phyloP scores from a whole-genome alignment of 2,797 vertebrate species.

The Borostomias antarcticus region DNA sequence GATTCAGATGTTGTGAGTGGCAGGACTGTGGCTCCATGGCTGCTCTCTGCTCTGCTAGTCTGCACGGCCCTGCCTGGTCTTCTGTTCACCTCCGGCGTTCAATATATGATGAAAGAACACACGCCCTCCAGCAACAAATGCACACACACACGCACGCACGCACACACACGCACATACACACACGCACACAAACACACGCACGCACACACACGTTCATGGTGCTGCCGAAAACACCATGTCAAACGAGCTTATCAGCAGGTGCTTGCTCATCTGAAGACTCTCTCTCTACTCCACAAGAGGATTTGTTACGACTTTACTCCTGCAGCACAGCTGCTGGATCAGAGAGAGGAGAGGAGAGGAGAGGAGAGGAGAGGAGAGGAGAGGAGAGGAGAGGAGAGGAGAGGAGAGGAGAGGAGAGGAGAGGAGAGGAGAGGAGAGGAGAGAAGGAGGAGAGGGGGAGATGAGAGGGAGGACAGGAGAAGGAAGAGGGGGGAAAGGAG shows the following conservation, averaged over 20 bases:
- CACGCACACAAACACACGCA: too few species aligned
- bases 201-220: conserved; percentile 10
- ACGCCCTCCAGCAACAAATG: not conserved
- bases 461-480: too few species aligned
- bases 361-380: not conserved
- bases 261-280: conserved; percentile 32
- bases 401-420: too few species aligned
- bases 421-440: too few species aligned
- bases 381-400: too few species aligned
- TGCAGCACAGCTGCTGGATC: conserved; percentile 7
- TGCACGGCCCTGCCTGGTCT: not conserved
- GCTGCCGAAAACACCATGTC: conserved; percentile 22
- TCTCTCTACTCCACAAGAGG: conserved; percentile 12
- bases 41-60: not conserved
- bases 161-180: conserved; percentile 1
- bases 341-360: not conserved
- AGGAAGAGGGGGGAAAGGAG: too few species aligned
- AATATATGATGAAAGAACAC: not conserved
- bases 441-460: too few species aligned
- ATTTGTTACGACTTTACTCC: conserved; percentile 26
- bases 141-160: not conserved
- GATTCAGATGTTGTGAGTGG: too few species aligned
- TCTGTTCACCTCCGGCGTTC: not conserved
- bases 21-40: not conserved
- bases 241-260: conserved; percentile 45